Base-by-base conservation (phyloP, 2,113 vertebrate species). In the Chiloscyllium plagiosum region DNA sequence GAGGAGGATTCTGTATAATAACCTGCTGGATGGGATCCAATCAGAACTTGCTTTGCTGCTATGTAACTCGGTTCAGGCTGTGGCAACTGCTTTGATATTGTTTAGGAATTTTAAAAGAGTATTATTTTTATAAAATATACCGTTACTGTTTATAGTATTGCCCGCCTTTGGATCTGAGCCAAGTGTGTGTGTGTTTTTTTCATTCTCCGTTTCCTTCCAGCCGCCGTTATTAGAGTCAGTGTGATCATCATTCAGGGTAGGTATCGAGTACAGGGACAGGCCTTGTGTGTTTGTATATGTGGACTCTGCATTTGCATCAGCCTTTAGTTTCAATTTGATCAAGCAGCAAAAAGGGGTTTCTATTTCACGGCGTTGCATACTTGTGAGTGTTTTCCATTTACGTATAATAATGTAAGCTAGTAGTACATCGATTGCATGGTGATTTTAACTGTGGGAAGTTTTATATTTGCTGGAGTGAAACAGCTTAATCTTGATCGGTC, bases 171-270 rank as follows among this genome's bases (percentile, higher is more conserved):
- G 89, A 93, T 66, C 89, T 50, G 93, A 95, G 68, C 93, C 68
- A 95, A 72, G 42, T 72, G 37, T 70, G n/a, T 94, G 69, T 93
- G n/a, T 66, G 47, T 95, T 3, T 37, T 94, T 70, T 95, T 47
- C 68, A 69, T 95, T 95, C 68, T 95, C 68, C 42, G 65, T 95
- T 95, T 94, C 92, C 87, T 94, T 69, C 37, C 66, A 94, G 65
- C 37, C 92, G n/a, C 92, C 61, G 92, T 69, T 76, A 68, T 47
- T 95, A 69, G 68, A 95, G 37, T 22, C 72, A 95, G 93, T 47
- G 65, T 95, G 93, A 95, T 95, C 93, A 95, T 95, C 93, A 95
- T 72, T 95, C 93, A 95, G 93, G 93, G 65, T 69, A 94, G n/a
- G 92, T 69, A 69, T 47, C n/a, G 92, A 95, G 66, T 47, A 26